Percentiles rank a stretch among this genome's conserved stretches.
Evolutionary conservation across 2,888 invertebrate species (phyloP).

Genomic region (Euproctis similis): DNA sequence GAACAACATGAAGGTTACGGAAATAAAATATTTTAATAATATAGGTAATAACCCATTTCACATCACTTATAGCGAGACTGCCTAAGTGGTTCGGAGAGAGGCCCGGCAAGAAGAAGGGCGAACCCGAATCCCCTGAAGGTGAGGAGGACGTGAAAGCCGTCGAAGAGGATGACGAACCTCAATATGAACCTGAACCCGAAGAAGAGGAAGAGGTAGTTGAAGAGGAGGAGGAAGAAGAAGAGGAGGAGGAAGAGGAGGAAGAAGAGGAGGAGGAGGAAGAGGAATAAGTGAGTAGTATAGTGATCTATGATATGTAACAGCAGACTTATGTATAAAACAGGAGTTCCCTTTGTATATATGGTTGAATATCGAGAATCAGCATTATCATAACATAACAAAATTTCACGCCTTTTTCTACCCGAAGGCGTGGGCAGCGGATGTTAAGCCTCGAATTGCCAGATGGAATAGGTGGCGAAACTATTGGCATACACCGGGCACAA

Average conservation of each 20-base stretch:
- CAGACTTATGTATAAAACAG: too few species aligned
- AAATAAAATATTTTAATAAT: too few species aligned
- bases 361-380: too few species aligned
- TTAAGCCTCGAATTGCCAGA: too few species aligned
- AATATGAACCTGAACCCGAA: constrained; percentile 81
- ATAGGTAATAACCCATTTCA: neutral
- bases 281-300: constrained; percentile 72
- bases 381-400: too few species aligned
- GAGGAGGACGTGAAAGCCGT: constrained; percentile 88
- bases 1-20: too few species aligned
- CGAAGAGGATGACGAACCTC: constrained; percentile 81
- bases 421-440: too few species aligned
- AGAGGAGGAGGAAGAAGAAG: constrained; percentile 84
- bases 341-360: too few species aligned
- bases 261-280: constrained; percentile 79
- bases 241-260: constrained; percentile 84
- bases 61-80: constrained; percentile 84
- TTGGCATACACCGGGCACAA: too few species aligned
- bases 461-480: too few species aligned
- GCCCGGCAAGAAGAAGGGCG: constrained; percentile 93
- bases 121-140: constrained; percentile 92
- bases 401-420: too few species aligned
- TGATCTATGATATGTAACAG: too few species aligned
- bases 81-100: constrained; percentile 97
- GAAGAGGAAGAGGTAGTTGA: constrained; percentile 83